phyloP scores from a whole-genome alignment of 2,797 vertebrate genomes.

The Scarus forsteni region DNA sequence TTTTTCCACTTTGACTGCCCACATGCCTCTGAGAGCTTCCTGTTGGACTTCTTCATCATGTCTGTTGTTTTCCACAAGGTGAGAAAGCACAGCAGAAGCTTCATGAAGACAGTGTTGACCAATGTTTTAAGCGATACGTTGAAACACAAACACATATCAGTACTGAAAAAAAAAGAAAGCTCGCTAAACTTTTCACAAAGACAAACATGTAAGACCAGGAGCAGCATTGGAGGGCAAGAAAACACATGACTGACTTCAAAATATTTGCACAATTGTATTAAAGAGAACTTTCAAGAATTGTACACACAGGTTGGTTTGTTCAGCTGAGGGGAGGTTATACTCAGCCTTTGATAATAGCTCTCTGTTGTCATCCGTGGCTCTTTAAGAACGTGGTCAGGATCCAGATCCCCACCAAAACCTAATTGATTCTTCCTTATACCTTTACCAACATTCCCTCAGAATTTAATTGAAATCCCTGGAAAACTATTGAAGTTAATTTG shows the following conservation, averaged over 20 bases:
- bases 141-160: not conserved
- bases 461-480: no score
- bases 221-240: no score
- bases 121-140: not conserved
- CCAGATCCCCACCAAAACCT: no score
- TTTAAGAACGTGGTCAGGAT: not conserved
- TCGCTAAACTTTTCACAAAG: no score
- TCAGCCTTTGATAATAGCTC: not conserved
- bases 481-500: no score
- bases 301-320: no score
- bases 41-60: slow-evolving; percentile 97
- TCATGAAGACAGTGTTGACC: not conserved
- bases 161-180: not conserved
- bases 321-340: no score
- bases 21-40: slow-evolving; percentile 92
- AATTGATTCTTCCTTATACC: no score
- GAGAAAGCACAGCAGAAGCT: slow-evolving; percentile 55
- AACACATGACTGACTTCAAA: no score
- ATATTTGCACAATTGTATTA: no score
- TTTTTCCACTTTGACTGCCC: slow-evolving; percentile 96
- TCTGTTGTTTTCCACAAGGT: slow-evolving; percentile 97
- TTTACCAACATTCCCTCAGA: no score
- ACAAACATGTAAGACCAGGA: not conserved
- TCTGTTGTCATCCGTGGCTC: not conserved
- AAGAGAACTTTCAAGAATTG: no score